phyloP scores from a whole-genome alignment of 2,888 invertebrate genomes.

The Carterocephalus palaemon region DNA sequence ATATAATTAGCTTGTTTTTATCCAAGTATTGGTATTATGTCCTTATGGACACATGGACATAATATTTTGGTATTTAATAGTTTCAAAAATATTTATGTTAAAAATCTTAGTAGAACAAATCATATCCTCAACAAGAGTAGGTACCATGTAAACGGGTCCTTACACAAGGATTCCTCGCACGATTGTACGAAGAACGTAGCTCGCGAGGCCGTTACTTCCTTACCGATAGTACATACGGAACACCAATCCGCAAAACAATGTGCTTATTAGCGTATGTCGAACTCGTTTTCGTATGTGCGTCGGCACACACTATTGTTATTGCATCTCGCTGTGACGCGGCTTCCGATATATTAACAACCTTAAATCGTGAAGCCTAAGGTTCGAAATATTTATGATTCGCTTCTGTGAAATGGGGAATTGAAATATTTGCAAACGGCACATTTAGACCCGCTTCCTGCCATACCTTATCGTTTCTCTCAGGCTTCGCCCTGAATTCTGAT shows the following conservation, averaged over 20 bases:
- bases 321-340: conserved; percentile 5
- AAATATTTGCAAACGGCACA: conserved; percentile 38
- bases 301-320: conserved; percentile 5
- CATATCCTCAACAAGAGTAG: too few relatives aligned
- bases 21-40: too few relatives aligned
- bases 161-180: conserved; percentile 51
- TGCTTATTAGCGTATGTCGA: conserved; percentile 32
- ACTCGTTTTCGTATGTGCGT: conserved; percentile 22
- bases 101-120: too few relatives aligned
- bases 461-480: conserved; percentile 48
- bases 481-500: conserved; percentile 38
- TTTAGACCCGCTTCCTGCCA: conserved; percentile 44
- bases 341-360: conserved; percentile 3
- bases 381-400: conserved; percentile 2
- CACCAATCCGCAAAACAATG: conserved; percentile 34
- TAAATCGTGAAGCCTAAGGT: conserved; percentile 3
- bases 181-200: conserved; percentile 56
- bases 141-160: too few relatives aligned
- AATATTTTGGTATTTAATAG: too few relatives aligned
- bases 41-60: too few relatives aligned
- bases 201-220: conserved; percentile 64
- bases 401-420: conserved; percentile 23
- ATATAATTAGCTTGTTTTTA: too few relatives aligned
- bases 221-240: conserved; percentile 39
- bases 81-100: too few relatives aligned